Evolutionary conservation across 2,797 vertebrate species (phyloP).

Genomic region (Xerus rutilus): DNA sequence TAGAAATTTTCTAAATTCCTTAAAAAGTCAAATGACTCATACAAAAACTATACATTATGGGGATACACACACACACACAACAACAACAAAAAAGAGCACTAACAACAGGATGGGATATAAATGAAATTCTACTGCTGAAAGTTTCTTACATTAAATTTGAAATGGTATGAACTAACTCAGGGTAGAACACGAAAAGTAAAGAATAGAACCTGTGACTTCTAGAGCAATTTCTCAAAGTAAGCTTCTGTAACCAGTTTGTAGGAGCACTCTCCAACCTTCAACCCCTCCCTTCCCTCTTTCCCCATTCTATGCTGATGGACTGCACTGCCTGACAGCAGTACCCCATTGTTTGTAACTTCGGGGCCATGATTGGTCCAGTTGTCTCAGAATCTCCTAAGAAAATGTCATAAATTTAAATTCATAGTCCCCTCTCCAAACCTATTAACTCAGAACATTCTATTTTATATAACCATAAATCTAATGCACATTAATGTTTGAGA

Average conservation of each 20-base stretch:
- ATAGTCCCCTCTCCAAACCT: neutral
- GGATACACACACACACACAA: too few species aligned
- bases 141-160: neutral
- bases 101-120: neutral
- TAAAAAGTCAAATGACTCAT: slow-evolving; percentile 6
- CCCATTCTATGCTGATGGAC: too few species aligned
- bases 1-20: slow-evolving; percentile 12
- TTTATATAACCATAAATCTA: neutral
- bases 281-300: too few species aligned
- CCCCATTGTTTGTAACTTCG: too few species aligned
- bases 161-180: neutral
- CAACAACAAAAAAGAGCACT: neutral
- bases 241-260: neutral
- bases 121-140: neutral
- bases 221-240: neutral
- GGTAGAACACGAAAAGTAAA: neutral
- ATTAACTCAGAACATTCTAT: neutral
- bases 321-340: too few species aligned
- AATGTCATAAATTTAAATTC: neutral
- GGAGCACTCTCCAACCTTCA: too few species aligned
- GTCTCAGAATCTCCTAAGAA: neutral
- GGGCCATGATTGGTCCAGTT: neutral
- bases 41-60: neutral
- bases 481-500: neutral
- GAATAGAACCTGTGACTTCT: neutral